Evolutionary conservation across 2,797 vertebrate genomes (phyloP).

Genomic region (Spea hammondii): DNA sequence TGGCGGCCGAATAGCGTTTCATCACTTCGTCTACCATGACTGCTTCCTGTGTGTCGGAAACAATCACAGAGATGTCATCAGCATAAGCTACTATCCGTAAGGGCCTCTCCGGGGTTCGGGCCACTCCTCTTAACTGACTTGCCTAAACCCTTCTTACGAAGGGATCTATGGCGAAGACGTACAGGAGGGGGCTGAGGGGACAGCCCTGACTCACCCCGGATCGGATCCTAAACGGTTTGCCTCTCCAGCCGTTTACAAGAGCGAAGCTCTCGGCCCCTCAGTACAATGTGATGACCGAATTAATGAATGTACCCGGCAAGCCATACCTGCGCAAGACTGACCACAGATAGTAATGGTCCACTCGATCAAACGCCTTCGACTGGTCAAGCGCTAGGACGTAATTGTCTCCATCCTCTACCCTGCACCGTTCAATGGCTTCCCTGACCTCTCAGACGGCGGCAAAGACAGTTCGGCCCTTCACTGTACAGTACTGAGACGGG

Average conservation of each 20-base stretch:
- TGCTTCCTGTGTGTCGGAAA: neutral
- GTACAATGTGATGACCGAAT: neutral
- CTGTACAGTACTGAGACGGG: neutral
- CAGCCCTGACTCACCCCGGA: neutral
- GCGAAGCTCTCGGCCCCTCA: neutral
- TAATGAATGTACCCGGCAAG: neutral
- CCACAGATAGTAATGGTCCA: too few species aligned
- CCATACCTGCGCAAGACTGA: too few species aligned
- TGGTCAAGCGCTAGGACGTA: neutral
- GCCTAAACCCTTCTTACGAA: too few species aligned
- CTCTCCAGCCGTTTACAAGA: slow-evolving; percentile 1
- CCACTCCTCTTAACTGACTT: neutral
- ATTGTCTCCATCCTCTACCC: neutral
- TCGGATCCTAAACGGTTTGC: neutral
- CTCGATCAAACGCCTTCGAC: neutral
- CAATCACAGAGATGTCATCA: too few species aligned
- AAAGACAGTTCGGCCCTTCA: neutral
- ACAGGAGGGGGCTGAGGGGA: neutral
- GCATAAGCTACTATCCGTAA: too few species aligned
- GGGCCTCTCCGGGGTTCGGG: neutral
- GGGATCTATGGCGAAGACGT: neutral
- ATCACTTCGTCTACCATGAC: neutral
- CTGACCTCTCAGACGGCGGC: neutral
- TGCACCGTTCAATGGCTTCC: too few species aligned
- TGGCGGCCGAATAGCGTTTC: neutral